Base-by-base conservation (phyloP, 2,888 invertebrate species). In the Agrotis puta region DNA sequence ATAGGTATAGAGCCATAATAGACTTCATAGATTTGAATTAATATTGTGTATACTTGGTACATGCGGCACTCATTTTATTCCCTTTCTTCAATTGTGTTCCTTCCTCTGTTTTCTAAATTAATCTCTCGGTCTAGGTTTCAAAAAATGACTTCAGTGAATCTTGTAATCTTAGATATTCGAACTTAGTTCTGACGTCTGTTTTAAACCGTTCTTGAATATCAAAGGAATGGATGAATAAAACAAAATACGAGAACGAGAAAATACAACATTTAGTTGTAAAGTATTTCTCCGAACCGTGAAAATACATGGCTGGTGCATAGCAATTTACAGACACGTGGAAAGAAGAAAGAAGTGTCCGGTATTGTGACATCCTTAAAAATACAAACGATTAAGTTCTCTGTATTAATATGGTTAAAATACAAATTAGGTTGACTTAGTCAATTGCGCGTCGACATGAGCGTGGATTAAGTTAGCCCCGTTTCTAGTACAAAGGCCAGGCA, bases 391-490 rank as follows among this genome's bases (percentile, higher is more conserved):
- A 64, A 18, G 63, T 69, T n/a, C 33, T 43, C 14, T 64, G 48
- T 67, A 70, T 74, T 73, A 74, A 70, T 83, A 72, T 72, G 51
- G 68, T 74, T 72, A 73, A 80, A 85, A 84, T 85, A 85, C 83
- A 90, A 88, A 89, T 88, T 85, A 83, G 86, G 83, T 88, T 85
- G 85, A 82, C 85, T 89, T 87, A 91, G 87, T 90, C 89, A 88
- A 90, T 91, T 90, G 89, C 83, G 79, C 83, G 85, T 83, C 82
- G 84, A 87, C 90, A 88, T 88, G 88, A 88, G 87, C 87, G 76
- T 76, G 90, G 89, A 91, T 92, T 92, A 91, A 91, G 87, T 91
- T 90, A 91, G 88, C 85, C 84, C 84, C 84, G 87, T 89, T 88
- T 88, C 88, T 85, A 88, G 87, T 87, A 91, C 88, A 90, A 91